phyloP scores from a whole-genome alignment of 2,888 invertebrate genomes.

The Callosobruchus maculatus region DNA sequence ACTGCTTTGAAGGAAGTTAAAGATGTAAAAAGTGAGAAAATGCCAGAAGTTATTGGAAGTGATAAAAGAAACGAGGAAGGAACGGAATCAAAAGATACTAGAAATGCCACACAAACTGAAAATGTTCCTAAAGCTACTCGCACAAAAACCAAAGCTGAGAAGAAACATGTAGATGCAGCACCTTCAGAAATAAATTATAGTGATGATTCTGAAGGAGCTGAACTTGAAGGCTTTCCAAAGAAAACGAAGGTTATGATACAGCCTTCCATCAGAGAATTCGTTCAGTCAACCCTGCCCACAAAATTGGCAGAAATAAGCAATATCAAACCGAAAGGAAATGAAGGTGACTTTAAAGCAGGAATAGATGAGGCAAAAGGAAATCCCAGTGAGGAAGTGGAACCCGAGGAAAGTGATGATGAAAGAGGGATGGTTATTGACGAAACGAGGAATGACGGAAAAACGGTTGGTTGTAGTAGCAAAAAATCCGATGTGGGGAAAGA shows the following conservation, averaged over 20 bases:
- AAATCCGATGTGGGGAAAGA: too few relatives aligned
- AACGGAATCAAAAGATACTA: neutral
- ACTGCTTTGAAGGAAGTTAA: neutral
- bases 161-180: neutral
- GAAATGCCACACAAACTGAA: neutral
- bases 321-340: neutral
- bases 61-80: neutral
- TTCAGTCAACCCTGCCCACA: neutral
- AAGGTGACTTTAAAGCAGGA: neutral
- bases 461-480: neutral
- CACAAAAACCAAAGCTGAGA: slow-evolving; percentile 2
- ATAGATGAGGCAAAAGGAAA: neutral
- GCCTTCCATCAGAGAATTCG: neutral
- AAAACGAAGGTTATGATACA: neutral
- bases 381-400: neutral
- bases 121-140: neutral
- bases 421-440: slow-evolving; percentile 5
- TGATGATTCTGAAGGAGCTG: slow-evolving; percentile 1
- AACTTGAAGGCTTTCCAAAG: neutral
- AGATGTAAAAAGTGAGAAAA: neutral
- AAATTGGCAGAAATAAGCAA: neutral
- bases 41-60: neutral
- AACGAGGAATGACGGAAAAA: neutral
- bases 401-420: neutral
- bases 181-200: slow-evolving; percentile 2